Percentiles rank a stretch among this genome's conserved stretches.
Conservation (phyloP, 2,888 invertebrate genomes). For the Notodonta ziczac region DNA sequence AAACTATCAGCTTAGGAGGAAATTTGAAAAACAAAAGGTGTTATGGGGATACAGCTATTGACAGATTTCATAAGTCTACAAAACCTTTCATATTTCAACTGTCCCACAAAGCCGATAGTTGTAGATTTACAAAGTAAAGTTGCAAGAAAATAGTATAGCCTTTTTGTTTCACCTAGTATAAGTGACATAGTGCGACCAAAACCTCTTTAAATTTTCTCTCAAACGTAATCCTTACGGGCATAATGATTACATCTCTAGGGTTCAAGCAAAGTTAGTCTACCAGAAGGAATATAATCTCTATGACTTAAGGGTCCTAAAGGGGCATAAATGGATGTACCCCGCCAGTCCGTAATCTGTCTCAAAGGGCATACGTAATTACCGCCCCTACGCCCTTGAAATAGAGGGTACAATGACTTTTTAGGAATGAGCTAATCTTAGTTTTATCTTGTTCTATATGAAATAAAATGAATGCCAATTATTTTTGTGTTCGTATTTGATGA, state of each 20-base stretch:
- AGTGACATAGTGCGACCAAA: no score
- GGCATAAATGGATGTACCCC: not conserved
- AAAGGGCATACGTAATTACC: slow-evolving; percentile 9
- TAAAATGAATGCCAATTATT: not conserved
- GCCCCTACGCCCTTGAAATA: slow-evolving; percentile 3
- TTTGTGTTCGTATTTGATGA: not conserved
- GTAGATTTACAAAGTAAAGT: no score
- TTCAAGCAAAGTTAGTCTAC: not conserved
- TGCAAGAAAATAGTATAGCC: no score
- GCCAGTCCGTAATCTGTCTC: slow-evolving; percentile 5
- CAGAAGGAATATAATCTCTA: slow-evolving; percentile 3
- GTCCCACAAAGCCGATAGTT: no score
- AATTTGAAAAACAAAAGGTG: no score
- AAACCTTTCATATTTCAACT: no score
- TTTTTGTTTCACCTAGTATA: no score
- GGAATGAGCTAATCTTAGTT: slow-evolving; percentile 5
- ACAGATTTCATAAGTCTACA: no score
- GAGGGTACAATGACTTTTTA: slow-evolving; percentile 5
- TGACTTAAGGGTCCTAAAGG: not conserved
- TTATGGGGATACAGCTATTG: no score
- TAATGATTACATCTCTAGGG: not conserved
- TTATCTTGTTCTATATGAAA: not conserved
- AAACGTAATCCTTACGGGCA: not conserved
- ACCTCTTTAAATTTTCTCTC: not conserved
- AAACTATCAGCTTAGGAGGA: no score